phyloP scores from a whole-genome alignment of 2,888 invertebrate species.

The Glomeris marginata region DNA sequence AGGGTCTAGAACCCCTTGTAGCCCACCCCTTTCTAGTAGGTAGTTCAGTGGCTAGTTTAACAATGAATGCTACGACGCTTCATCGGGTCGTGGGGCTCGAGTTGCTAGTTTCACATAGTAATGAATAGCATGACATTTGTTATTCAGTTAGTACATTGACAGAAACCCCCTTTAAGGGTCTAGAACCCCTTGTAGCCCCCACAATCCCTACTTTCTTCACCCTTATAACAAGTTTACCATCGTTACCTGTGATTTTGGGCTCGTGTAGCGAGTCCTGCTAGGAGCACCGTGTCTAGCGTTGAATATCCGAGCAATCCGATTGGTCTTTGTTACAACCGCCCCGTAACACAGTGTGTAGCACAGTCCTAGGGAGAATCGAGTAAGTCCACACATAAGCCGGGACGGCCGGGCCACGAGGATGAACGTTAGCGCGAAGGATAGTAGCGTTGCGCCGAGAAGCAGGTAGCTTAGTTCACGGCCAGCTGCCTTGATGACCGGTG shows the following conservation, averaged over 20 bases:
- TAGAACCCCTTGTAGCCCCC: no score
- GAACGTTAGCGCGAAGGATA: slow-evolving; percentile 38
- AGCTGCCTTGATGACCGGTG: slow-evolving; percentile 41
- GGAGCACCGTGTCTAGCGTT: slow-evolving; percentile 27
- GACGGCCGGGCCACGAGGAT: slow-evolving; percentile 37
- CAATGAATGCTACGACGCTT: no score
- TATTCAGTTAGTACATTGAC: no score
- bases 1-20: no score
- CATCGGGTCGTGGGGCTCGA: no score
- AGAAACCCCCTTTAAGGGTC: no score
- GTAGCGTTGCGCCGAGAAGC: slow-evolving; percentile 34
- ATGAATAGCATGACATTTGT: no score
- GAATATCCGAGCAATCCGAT: slow-evolving; percentile 41
- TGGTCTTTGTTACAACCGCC: slow-evolving; percentile 40
- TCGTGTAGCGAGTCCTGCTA: slow-evolving; percentile 32
- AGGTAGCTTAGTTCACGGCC: slow-evolving; percentile 39
- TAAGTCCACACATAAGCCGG: slow-evolving; percentile 33
- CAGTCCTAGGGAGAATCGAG: slow-evolving; percentile 38
- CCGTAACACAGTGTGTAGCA: slow-evolving; percentile 40
- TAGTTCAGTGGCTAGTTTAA: no score
- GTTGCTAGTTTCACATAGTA: no score
- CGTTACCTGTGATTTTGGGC: slow-evolving; percentile 28
- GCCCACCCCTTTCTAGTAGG: no score
- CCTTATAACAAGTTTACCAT: no score
- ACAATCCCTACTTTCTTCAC: no score